A percentile compares a stretch with the other conserved stretches of the same genome.
Conservation (phyloP, 2,797 vertebrate genomes). For the Micromesistius poutassou region DNA sequence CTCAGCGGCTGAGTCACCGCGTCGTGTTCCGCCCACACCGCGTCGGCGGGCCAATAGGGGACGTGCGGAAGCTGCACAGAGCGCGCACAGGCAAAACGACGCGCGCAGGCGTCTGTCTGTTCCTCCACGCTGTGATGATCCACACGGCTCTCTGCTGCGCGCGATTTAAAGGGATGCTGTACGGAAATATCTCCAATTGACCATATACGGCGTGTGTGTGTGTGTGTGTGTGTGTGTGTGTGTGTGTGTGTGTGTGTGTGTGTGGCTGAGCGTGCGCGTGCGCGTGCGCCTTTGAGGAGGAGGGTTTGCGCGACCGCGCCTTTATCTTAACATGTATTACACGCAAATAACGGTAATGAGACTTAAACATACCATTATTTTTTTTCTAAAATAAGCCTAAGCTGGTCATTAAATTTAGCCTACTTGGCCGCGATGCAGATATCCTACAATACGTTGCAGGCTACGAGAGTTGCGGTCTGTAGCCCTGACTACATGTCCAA, state of each 20-base stretch:
- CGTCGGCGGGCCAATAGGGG: constrained; percentile 44
- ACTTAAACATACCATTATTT: not conserved
- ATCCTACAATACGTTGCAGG: not conserved
- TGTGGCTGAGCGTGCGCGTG: not conserved
- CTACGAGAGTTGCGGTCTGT: no score
- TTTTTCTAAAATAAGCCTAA: not conserved
- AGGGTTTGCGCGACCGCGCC: not conserved
- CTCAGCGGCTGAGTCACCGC: constrained; percentile 54
- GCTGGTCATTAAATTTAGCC: not conserved
- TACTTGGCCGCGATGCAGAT: not conserved
- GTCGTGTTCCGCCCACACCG: constrained; percentile 58
- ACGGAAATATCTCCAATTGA: constrained; percentile 7
- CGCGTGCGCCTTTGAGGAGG: not conserved
- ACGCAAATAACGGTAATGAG: not conserved
- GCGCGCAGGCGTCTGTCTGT: not conserved
- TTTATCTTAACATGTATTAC: not conserved
- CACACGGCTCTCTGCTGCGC: not conserved
- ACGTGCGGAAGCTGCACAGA: not conserved
- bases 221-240: not conserved
- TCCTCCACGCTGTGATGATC: constrained; percentile 19
- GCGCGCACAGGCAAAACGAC: no score
- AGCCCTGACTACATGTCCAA: not conserved
- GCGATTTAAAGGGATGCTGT: constrained; percentile 4
- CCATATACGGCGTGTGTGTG: not conserved
- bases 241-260: not conserved